Conservation (phyloP, 2,888 invertebrate genomes). For the Ennomos fuscantarius region DNA sequence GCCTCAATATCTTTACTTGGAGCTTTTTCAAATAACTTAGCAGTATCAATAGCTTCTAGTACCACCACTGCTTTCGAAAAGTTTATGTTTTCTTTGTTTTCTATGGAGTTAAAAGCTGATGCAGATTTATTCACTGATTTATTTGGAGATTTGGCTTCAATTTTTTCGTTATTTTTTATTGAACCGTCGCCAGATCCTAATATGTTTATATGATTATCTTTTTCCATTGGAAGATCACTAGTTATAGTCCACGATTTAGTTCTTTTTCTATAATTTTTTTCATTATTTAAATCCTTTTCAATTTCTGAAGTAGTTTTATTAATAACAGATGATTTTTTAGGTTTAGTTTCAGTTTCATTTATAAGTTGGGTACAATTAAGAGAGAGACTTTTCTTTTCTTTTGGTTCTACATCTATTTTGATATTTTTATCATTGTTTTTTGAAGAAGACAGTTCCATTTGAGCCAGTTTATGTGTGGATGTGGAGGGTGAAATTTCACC, state of each 20-base stretch:
- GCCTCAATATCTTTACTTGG: conserved; percentile 52
- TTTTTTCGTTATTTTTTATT: conserved; percentile 42
- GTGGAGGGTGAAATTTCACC: conserved; percentile 5
- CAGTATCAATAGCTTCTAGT: conserved; percentile 36
- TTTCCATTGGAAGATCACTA: conserved; percentile 31
- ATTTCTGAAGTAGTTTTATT: conserved; percentile 62
- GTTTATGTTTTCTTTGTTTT: conserved; percentile 25
- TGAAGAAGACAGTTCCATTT: not conserved
- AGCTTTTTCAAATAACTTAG: conserved; percentile 55
- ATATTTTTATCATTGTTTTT: conserved; percentile 3
- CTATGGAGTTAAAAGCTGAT: conserved; percentile 17
- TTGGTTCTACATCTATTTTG: conserved; percentile 18
- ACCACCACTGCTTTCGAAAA: conserved; percentile 23
- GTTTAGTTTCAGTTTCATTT: conserved; percentile 48
- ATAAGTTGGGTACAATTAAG: conserved; percentile 50
- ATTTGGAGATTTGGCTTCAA: conserved; percentile 19
- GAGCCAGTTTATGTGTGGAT: conserved; percentile 2
- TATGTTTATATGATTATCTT: conserved; percentile 35
- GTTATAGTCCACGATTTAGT: conserved; percentile 65
- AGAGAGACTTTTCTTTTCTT: conserved; percentile 44
- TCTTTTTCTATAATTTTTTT: conserved; percentile 58
- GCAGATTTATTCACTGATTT: conserved; percentile 23
- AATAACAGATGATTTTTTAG: conserved; percentile 42
- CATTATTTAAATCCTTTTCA: conserved; percentile 38
- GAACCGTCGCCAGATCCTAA: conserved; percentile 64